Percentiles rank a stretch among this genome's conserved stretches.
Evolutionary conservation across 1,140 invertebrate species (phyloP).

Genomic region (Bombus balteatus): DNA sequence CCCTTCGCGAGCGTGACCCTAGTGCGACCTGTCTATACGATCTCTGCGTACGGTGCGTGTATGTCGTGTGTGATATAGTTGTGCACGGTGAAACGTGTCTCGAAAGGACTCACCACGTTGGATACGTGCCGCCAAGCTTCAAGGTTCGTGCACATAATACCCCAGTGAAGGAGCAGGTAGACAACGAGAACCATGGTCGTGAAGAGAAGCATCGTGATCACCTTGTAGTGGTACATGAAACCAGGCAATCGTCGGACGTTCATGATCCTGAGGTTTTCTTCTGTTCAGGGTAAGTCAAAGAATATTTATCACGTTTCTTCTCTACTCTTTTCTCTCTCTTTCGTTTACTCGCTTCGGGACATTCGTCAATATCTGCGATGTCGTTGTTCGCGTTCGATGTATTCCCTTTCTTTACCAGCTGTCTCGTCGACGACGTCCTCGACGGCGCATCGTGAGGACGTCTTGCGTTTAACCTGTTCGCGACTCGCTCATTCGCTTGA

Average conservation of each 20-base stretch:
- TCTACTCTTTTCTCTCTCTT: not conserved
- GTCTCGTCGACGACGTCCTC: conserved; percentile 21
- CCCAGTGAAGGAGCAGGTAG: conserved; percentile 83
- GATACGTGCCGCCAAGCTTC: conserved; percentile 83
- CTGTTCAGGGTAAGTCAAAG: conserved; percentile 17
- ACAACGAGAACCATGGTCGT: conserved; percentile 68
- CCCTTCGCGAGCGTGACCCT: not conserved
- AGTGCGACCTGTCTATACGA: not conserved
- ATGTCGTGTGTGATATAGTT: not conserved
- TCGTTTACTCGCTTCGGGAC: not conserved
- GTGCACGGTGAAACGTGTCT: not conserved
- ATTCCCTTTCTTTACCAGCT: not conserved
- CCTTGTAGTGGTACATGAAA: conserved; percentile 77
- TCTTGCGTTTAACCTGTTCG: not conserved
- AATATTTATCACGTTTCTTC: not conserved
- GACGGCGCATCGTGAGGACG: conserved; percentile 35
- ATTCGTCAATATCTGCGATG: not conserved
- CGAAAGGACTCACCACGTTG: conserved; percentile 81
- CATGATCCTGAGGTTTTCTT: conserved; percentile 58
- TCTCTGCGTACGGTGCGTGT: not conserved
- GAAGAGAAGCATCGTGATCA: conserved; percentile 64
- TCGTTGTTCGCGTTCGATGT: not conserved
- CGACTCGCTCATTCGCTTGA: conserved; percentile 13
- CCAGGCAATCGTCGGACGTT: conserved; percentile 77
- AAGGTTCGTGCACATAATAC: conserved; percentile 84